Evolutionary conservation across 2,113 vertebrate genomes (phyloP), one percentile per base, ranked within the genome.

Genomic region (Aptenodytes forsteri): DNA sequence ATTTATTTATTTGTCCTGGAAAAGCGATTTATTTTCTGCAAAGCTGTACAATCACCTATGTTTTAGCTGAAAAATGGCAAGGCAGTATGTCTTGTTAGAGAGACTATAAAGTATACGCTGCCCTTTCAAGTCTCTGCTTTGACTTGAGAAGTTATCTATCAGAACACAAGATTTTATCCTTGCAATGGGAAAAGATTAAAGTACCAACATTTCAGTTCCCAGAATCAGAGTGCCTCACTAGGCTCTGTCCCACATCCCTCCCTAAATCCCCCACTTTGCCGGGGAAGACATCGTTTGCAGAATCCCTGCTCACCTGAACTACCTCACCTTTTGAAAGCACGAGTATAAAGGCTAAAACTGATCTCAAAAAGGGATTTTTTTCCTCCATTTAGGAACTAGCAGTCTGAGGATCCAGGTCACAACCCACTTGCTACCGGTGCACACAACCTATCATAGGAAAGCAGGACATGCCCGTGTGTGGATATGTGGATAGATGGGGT

Each of bases 221-320:
- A 67, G n/a, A 90, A 94, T 83, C 67, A 61, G 78, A 90, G 38
- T 66, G 62, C 38, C 66, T 79, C 38, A 62, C 87, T 71, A 47
- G 29, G 42, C 13, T 67, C 32, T 6, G 1, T 66, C 82, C 87
- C 47, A 25, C 17, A 22, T 65, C 32, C 32, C 14, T 38, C 50
- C 13, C 36, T 38, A 75, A 76, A 87, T 76, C 36, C 50, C 1
- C 26, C 2, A 4, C 15, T 64, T 72, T 55, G 49, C 42, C 22
- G 2, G 23, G 50, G 56, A 94, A 97, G 59, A 84, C 50, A 54
- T 9, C 8, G 0, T 58, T 81, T 73, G 83, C 66, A 91, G 58
- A 88, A 83, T 73, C 59, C 81, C 56, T 36, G 94, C 95, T 98
- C 96, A 98, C 96, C 97, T 96, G 94, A 97, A 97, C 92, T 96